Base-by-base conservation (phyloP, 2,797 vertebrate species). In the Gadopsis marmoratus region DNA sequence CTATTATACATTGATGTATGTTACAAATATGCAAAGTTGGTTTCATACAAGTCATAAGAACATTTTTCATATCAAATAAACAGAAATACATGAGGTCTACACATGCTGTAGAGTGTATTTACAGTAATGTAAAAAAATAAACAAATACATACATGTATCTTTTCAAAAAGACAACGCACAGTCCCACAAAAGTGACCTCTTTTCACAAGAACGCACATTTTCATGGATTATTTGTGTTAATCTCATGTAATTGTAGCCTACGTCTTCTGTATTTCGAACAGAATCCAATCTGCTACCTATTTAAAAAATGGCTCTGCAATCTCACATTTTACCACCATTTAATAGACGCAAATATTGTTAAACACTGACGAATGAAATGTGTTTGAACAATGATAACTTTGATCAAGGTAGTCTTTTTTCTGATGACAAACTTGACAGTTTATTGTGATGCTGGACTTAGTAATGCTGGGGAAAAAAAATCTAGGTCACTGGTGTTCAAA, bases 61-160 rank as follows among this genome's bases (percentile, higher is more conserved):
- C 87, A 88, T 86, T 83, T 92, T 90, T 85, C 75, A 92, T 93
- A 91, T 94, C 83, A 94, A 94, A 92, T 86, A 78, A 92, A 94
- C 88, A 87, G 84, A 93, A 92, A 93, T 87, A 90, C 79, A 85
- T 76, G 78, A 92, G 72, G 75, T 88, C 89, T 91, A 94, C 93
- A 93, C 94, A 95, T 95, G 94, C 94, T 88, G 87, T 88, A 93
- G 89, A 76, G 76, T 81, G 62, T 90, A 91, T 92, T 68, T 93
- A 93, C 90, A 89, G 53, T 78, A 71, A 92, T 93, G 89, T 89
- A 90, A 84, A 93, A 91, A 90, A 92, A 87, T 83, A 90, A 90
- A 89, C 59, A 79, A 87, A 86, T 82, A 92, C 76, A 65, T 63
- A 85, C 78, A 84, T 65, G 26, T 79, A 83, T 90, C 71, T 85